These are phyloP conservation scores for Hemibagrus guttatus DNA, from an alignment of 2,797 vertebrate species.

Conservation along the genomic window DNA sequence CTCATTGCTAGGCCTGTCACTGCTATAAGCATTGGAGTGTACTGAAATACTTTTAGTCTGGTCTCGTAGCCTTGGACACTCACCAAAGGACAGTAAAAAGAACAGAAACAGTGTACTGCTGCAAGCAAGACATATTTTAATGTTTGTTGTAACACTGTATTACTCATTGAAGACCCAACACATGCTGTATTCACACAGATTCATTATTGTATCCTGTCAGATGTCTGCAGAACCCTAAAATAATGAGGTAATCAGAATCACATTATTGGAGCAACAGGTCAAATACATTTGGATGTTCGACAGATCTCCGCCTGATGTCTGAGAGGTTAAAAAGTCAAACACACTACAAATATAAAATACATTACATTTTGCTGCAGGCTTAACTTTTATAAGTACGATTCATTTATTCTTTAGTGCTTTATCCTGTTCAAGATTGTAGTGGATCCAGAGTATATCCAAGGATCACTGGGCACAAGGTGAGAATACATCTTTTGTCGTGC, in stretches of 20 bases:
- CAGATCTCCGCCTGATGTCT: constrained; percentile 57
- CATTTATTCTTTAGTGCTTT: neutral
- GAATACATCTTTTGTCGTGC: neutral
- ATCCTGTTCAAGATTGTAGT: neutral
- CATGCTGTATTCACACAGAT: neutral
- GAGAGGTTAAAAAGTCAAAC: neutral
- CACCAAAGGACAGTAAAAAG: neutral
- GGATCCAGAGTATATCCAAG: neutral
- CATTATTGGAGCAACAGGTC: constrained; percentile 40
- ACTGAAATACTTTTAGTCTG: neutral
- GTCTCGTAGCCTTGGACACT: neutral
- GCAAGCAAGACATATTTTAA: neutral
- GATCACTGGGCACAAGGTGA: neutral
- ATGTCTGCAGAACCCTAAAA: neutral
- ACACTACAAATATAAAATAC: neutral
- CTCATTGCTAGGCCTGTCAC: neutral
- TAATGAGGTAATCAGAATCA: neutral
- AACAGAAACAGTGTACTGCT: neutral
- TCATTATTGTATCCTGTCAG: neutral
- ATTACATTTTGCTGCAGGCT: neutral
- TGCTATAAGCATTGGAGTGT: neutral
- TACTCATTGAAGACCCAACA: neutral
- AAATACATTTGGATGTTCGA: constrained; percentile 48
- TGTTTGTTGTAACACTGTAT: neutral
- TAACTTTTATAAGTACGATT: neutral